Evolutionary conservation across 2,797 vertebrate genomes (phyloP), one percentile per base, ranked within the genome.

Genomic region (Myotis vivesi): DNA sequence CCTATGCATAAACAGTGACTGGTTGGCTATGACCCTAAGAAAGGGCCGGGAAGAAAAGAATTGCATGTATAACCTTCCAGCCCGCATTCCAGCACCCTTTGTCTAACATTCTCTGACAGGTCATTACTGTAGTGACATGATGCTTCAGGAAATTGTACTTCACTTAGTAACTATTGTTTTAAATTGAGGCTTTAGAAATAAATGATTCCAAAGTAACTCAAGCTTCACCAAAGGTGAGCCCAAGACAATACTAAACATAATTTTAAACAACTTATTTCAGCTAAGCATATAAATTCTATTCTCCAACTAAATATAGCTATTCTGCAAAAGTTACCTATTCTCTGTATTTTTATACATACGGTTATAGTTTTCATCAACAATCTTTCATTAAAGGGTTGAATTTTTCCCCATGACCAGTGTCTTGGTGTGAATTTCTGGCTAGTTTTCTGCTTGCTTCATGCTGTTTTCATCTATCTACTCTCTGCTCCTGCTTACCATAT

Each of bases 151-250:
- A 55, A 86, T 75, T 94, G 87, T 68, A 46, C 41, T 91, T 75
- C 49, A 38, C 46, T 59, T 79, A 92, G 46, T 79, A 81, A 71
- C 64, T 22, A 28, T 15, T 57, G 80, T 80, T 91, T 90, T 81
- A 17, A 71, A 91, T 59, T 90, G 59, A 77, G 38, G 28, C 73
- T 94, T 95, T 84, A 83, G 57, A 79, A 89, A 91, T 83, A 94
- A 89, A 89, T 92, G 64, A 76, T 89, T 72, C 75, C 51, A 49
- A 59, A 89, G 11, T 94, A 91, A 94, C 79, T 76, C 49, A 93
- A 94, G 77, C 81, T 30, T 89, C 68, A 49, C 51, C 36, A 51
- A 15, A 62, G 33, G 30, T 75, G 68, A 92, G 49, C 33, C 57
- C 51, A 33, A 76, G n/a, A 51, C 76, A 69, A 87, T 81, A 77